phyloP scores from a whole-genome alignment of 2,888 invertebrate genomes.

The Sphinx pinastri region DNA sequence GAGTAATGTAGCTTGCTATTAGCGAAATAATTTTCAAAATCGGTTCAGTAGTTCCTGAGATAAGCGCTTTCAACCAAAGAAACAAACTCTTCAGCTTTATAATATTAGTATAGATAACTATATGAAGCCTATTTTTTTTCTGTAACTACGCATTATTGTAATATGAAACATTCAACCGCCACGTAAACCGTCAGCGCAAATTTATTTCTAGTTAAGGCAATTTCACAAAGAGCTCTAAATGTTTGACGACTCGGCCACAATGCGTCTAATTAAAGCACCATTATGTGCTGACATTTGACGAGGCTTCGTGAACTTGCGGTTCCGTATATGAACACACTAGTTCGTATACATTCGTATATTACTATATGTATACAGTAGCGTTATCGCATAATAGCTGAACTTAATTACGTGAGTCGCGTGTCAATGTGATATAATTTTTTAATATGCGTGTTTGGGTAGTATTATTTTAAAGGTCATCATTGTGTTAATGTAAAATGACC shows the following conservation, averaged over 20 bases:
- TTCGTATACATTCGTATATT: not conserved
- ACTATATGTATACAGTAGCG: not conserved
- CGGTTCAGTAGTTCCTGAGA: too few relatives aligned
- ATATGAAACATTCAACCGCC: not conserved
- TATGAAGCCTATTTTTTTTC: too few relatives aligned
- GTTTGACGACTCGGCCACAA: constrained; percentile 49
- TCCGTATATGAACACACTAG: not conserved
- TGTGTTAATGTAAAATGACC: not conserved
- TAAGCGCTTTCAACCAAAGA: too few relatives aligned
- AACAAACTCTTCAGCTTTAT: too few relatives aligned
- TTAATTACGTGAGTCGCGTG: constrained; percentile 15
- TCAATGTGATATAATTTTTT: not conserved
- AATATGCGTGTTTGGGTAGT: constrained; percentile 6
- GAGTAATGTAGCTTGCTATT: too few relatives aligned
- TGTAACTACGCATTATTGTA: not conserved
- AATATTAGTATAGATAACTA: too few relatives aligned
- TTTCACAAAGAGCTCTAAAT: constrained; percentile 48
- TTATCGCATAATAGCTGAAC: constrained; percentile 2
- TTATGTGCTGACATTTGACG: constrained; percentile 44
- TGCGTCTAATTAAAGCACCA: constrained; percentile 44
- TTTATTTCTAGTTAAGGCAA: constrained; percentile 49
- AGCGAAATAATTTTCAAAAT: too few relatives aligned
- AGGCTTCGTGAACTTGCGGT: constrained; percentile 10
- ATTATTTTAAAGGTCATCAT: constrained; percentile 3
- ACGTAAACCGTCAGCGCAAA: not conserved